Evolutionary conservation across 2,797 vertebrate species (phyloP).

Genomic region (Poecilia picta): DNA sequence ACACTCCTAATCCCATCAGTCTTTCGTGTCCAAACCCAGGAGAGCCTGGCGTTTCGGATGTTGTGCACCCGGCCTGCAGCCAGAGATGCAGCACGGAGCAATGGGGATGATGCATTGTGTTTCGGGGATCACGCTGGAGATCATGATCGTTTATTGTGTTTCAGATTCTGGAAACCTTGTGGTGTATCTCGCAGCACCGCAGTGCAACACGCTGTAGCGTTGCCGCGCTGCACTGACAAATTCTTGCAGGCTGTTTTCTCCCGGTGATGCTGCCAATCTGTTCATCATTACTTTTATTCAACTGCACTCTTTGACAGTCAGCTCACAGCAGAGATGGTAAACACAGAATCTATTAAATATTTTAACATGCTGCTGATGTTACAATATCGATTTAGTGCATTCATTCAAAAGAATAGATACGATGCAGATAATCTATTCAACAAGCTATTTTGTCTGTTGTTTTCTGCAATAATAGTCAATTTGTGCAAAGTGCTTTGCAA

Average conservation of each 20-base stretch:
- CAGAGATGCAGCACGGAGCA: slow-evolving; percentile 51
- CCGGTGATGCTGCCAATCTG: slow-evolving; percentile 28
- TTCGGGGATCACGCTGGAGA: slow-evolving; percentile 59
- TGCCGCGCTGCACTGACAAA: slow-evolving; percentile 35
- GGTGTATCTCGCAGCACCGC: slow-evolving; percentile 38
- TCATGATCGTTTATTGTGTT: slow-evolving; percentile 64
- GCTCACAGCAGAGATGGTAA: slow-evolving; percentile 31
- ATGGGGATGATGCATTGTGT: slow-evolving; percentile 47
- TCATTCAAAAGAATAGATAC: slow-evolving; percentile 41
- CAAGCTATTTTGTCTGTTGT: slow-evolving; percentile 23
- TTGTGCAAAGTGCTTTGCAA: slow-evolving; percentile 12
- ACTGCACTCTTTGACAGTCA: slow-evolving; percentile 29
- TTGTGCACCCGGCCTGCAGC: slow-evolving; percentile 48
- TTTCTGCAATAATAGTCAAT: slow-evolving; percentile 35
- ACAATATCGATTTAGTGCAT: slow-evolving; percentile 39
- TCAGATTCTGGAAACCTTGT: slow-evolving; percentile 43
- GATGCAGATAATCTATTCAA: slow-evolving; percentile 18
- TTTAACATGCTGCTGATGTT: slow-evolving; percentile 43
- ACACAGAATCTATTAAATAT: slow-evolving; percentile 54
- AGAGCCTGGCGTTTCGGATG: slow-evolving; percentile 55
- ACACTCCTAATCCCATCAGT: slow-evolving; percentile 78
- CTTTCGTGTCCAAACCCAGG: slow-evolving; percentile 67
- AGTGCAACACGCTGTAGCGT: slow-evolving; percentile 36
- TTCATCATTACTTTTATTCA: slow-evolving; percentile 25
- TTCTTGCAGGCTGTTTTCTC: slow-evolving; percentile 30